Conservation (phyloP, 2,888 invertebrate species). For the Parnassius apollo region DNA sequence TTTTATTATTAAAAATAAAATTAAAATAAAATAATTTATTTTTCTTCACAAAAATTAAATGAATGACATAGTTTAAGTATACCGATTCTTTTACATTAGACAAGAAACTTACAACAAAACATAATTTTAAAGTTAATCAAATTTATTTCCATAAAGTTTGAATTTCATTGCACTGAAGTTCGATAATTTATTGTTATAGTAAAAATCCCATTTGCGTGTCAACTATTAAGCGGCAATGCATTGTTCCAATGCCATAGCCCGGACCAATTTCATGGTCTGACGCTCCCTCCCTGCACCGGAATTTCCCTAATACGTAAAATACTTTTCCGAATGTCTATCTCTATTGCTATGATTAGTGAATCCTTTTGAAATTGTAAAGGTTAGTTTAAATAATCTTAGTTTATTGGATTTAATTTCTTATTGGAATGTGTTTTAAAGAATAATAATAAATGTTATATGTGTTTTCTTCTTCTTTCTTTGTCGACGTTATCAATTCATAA, state of each 20-base stretch:
- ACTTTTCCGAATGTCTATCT: conserved; percentile 30
- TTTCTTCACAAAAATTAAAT: too few relatives aligned
- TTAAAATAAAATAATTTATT: too few relatives aligned
- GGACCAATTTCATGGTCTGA: conserved; percentile 78
- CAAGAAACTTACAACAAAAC: background rate
- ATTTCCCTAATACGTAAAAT: conserved; percentile 49
- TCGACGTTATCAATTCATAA: too few relatives aligned
- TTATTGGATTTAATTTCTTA: too few relatives aligned
- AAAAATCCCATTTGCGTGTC: conserved; percentile 54
- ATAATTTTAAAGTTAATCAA: background rate
- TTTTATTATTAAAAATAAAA: too few relatives aligned
- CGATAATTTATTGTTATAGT: conserved; percentile 53
- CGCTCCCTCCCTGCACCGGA: conserved; percentile 63
- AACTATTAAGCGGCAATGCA: conserved; percentile 64
- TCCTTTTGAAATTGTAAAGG: too few relatives aligned
- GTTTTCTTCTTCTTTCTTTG: too few relatives aligned
- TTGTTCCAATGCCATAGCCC: conserved; percentile 56
- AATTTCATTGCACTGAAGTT: conserved; percentile 11
- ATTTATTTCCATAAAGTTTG: conserved; percentile 10
- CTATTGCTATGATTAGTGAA: conserved; percentile 33
- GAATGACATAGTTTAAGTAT: too few relatives aligned
- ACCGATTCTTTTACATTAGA: background rate
- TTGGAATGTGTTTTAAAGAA: too few relatives aligned
- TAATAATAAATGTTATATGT: too few relatives aligned
- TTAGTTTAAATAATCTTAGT: too few relatives aligned